Evolutionary conservation across 2,888 invertebrate species (phyloP), one percentile per base, ranked within the genome.

Genomic region (Acrocyrtus sp.): DNA sequence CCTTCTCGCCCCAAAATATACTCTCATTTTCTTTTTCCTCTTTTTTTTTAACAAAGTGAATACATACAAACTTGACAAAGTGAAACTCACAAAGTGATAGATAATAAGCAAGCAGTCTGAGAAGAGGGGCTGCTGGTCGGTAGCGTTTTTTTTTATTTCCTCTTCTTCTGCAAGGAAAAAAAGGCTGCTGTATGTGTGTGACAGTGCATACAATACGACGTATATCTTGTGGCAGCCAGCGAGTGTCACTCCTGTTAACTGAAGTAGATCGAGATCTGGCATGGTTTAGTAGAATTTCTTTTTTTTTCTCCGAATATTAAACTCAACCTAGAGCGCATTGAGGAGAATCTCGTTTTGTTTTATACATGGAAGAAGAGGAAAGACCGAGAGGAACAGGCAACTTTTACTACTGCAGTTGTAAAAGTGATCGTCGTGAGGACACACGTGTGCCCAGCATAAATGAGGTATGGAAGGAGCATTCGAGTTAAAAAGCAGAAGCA

Each of bases 151-250:
- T 53, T n/a, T n/a, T n/a, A n/a, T n/a, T n/a, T n/a, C n/a, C n/a
- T n/a, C n/a, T n/a, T n/a, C n/a, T n/a, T n/a, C n/a, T n/a, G n/a
- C n/a, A n/a, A n/a, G n/a, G n/a, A n/a, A n/a, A n/a, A n/a, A n/a
- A n/a, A n/a, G n/a, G n/a, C 43, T 60, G 29, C 41, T 54, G 51
- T 41, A 45, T 54, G 41, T 56, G 54, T 63, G 63, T 63, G 63
- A 63, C 63, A 54, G 53, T 63, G 63, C 53, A 63, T 63, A 53
- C 63, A 63, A 63, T 63, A n/a, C n/a, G n/a, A n/a, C n/a, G n/a
- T n/a, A 63, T 63, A 63, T 63, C 63, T 63, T 63, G 63, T 63
- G 63, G n/a, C n/a, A n/a, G n/a, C 63, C 63, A 63, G 63, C 53
- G 63, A 63, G 54, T 63, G 63, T 63, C 63, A 54, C 41, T 63